phyloP scores from a whole-genome alignment of 2,888 invertebrate genomes.

The Protophormia terraenovae region DNA sequence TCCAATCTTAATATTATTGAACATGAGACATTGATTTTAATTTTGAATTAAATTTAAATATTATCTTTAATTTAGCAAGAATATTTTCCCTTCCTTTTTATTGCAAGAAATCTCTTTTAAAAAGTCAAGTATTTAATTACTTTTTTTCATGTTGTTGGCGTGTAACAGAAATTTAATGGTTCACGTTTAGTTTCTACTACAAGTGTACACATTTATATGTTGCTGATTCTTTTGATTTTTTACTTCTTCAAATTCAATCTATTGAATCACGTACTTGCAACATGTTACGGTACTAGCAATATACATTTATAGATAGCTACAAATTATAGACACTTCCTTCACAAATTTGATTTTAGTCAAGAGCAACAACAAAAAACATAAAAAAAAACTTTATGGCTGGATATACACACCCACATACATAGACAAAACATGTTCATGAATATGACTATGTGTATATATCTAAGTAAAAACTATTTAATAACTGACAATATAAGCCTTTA shows the following conservation, averaged over 20 bases:
- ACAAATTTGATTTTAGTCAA: slow-evolving; percentile 76
- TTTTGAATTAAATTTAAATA: no score
- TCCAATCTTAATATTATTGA: no score
- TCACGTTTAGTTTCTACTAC: neutral
- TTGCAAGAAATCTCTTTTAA: neutral
- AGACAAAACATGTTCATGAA: neutral
- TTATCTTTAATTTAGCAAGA: no score
- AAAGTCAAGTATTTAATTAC: slow-evolving; percentile 46
- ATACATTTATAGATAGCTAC: slow-evolving; percentile 61
- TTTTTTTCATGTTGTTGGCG: neutral
- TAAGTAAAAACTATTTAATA: slow-evolving; percentile 42
- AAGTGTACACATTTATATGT: slow-evolving; percentile 20
- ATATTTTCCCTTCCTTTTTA: neutral
- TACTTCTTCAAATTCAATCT: slow-evolving; percentile 70
- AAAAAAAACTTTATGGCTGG: slow-evolving; percentile 37
- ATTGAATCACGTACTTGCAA: slow-evolving; percentile 79
- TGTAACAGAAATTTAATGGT: slow-evolving; percentile 38
- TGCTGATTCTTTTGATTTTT: slow-evolving; percentile 35
- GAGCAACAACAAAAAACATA: slow-evolving; percentile 15
- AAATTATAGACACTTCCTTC: slow-evolving; percentile 78
- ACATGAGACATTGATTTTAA: no score
- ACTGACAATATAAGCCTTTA: slow-evolving; percentile 55
- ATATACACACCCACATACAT: neutral
- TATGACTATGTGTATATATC: neutral
- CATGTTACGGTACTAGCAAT: slow-evolving; percentile 74